Conservation (phyloP, 2,797 vertebrate species). For the Poecilia wingei region DNA sequence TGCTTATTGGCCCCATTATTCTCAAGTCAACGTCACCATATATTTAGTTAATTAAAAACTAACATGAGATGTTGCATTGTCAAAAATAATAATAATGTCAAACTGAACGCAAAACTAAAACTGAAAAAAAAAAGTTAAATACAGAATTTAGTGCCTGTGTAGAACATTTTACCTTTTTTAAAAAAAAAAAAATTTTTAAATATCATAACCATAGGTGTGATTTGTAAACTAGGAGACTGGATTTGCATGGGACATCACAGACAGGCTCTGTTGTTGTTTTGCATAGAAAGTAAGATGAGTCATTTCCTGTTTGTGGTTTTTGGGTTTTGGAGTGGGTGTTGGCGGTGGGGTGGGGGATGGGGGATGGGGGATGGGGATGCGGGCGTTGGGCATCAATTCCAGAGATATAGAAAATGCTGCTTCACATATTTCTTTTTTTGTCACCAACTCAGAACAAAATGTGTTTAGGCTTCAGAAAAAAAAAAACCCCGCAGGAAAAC, state of each 20-base stretch:
- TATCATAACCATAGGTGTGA: neutral
- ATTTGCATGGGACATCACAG: neutral
- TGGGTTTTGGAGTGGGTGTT: neutral
- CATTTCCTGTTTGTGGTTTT: constrained; percentile 21
- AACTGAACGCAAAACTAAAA: neutral
- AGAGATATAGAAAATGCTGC: constrained; percentile 39
- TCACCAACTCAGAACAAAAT: constrained; percentile 36
- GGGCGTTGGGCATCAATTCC: neutral
- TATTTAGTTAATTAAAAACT: neutral
- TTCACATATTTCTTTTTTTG: constrained; percentile 48
- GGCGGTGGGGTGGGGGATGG: neutral
- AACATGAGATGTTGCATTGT: neutral
- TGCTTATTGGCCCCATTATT: neutral
- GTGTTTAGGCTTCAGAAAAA: constrained; percentile 47
- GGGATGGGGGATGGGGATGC: too few relatives aligned
- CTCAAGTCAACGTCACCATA: neutral
- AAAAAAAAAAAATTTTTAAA: too few relatives aligned
- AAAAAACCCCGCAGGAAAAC: constrained; percentile 20
- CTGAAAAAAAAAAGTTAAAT: neutral
- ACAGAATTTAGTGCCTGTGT: neutral
- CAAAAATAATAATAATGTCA: neutral
- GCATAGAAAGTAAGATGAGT: constrained; percentile 34
- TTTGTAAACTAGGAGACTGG: neutral
- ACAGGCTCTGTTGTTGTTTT: constrained; percentile 8
- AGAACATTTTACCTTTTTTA: neutral